Evolutionary conservation across 2,113 vertebrate species (phyloP), one percentile per base, ranked within the genome.

Genomic region (Sinocyclocheilus rhinocerous): DNA sequence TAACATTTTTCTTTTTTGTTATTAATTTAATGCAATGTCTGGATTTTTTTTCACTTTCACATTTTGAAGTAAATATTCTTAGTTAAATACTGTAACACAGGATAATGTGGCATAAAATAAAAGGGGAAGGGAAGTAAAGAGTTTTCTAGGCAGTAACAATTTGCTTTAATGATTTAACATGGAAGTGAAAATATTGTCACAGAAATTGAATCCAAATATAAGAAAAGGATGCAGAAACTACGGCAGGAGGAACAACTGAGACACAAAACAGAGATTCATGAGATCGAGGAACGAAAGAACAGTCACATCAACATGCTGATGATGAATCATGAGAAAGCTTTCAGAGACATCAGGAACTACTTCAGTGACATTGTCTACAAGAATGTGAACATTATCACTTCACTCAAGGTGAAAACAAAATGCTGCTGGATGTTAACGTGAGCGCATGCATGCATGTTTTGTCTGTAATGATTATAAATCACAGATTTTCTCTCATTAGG

Each of bases 231-330:
- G 95, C 92, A 94, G 10, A 33, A 89, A 1, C 90, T 96, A 42
- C 91, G 91, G 78, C 92, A 96, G 0, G 95, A 98, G 85, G 92
- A 97, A 0, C 95, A 98, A 22, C 89, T 95, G 73, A 90, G 93
- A 50, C 95, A 94, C 36, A 97, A 96, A 90, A 97, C 94, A 0
- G 95, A 96, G 88, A 93, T 95, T 89, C 94, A 94, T 0, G 95
- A 97, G 77, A 89, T 93, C 1, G 96, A 97, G 85, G 95, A 97
- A 89, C 90, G 94, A n/a, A 97, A 97, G 91, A 97, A 95, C 15
- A 89, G 84, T 36, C 96, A 97, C 89, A 96, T 97, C 86, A 89
- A 20, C 0, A 88, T 89, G 0, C 91, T 99, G 57, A 93, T 95
- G 91, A 94, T 91, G 81, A 95, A 95, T 39, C 96, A 97, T 0